Conservation (phyloP, 2,797 vertebrate species). For the Diglossa cyanea region DNA sequence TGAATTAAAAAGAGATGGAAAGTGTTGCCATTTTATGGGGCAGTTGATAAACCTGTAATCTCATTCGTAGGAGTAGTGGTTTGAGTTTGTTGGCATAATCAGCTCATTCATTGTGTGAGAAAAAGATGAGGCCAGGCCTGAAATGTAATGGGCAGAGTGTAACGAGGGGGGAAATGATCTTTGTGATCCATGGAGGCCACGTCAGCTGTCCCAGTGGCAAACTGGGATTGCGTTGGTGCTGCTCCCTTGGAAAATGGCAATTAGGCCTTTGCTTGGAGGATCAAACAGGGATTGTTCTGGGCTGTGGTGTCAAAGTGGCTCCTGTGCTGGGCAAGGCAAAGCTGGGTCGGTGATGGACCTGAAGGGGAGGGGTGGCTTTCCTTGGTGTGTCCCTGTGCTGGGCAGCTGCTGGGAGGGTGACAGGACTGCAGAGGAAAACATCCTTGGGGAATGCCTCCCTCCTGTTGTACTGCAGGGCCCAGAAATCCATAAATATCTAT, state of each 20-base stretch:
- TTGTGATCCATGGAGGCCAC: background rate
- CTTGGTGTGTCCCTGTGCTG: background rate
- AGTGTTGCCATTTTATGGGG: background rate
- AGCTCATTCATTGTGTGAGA: background rate
- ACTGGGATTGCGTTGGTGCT: background rate
- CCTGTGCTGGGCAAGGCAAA: background rate
- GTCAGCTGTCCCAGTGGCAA: background rate
- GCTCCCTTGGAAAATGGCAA: background rate
- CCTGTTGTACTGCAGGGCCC: background rate
- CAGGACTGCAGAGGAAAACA: background rate
- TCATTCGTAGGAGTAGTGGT: background rate
- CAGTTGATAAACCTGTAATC: background rate
- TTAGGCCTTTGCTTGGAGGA: background rate
- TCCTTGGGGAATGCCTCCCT: background rate
- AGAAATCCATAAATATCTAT: conserved; percentile 21
- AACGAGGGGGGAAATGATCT: background rate
- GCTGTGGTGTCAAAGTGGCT: background rate
- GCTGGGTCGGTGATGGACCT: background rate
- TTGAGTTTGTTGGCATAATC: background rate
- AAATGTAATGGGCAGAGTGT: fast-evolving
- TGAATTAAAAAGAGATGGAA: background rate
- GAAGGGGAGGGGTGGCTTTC: background rate
- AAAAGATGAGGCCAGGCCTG: background rate
- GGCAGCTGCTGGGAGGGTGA: background rate
- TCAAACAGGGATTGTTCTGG: background rate